Base-by-base conservation (phyloP, 2,797 vertebrate genomes). In the Sebastes itinus region DNA sequence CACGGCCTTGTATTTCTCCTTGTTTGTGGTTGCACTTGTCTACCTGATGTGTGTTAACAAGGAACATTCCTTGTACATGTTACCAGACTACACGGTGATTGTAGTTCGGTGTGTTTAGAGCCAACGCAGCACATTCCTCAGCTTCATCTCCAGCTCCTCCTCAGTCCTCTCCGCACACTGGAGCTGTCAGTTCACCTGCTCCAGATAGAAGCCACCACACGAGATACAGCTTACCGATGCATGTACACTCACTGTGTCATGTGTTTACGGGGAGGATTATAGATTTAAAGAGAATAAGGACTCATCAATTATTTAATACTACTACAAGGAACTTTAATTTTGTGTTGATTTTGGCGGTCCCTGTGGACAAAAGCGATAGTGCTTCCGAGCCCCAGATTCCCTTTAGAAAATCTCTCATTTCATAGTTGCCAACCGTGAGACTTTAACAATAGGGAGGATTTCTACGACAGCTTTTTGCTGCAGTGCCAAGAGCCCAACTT, bases 41-140 rank as follows among this genome's bases (percentile, higher is more conserved):
- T 54, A 75, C 62, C 72, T 27, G 42, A 63, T 61, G 77, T 80
- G 32, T 13, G 32, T 72, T 82, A 82, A 87, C 68, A 55, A 54
- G 62, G 32, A 65, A 4, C 62, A 22, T 30, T 69, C 14, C 25
- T 32, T 22, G 58, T 38, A 23, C 63, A 54, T 38, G 69, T 52
- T 32, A 33, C 20, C 12, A 1, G 30, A 11, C 49, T 46, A 27
- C 6, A 2, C 49, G 1, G 56, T 9, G 28, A 84, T 66, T 82
- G 55, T 75, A 64, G 73, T 85, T 67, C 70, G 22, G 54, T 7
- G 49, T 59, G 68, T 77, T 74, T 64, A 5, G 20, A 0, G 23
- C 68, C 42, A 1, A 33, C 11, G 14, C 72, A 46, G 77, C 72
- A 75, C 52, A 35, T 79, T 75, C 28, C 33, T 22, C 38, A 2